Evolutionary conservation across 2,113 vertebrate species (phyloP), one percentile per base, ranked within the genome.

Genomic region (Brevimyrus niger): DNA sequence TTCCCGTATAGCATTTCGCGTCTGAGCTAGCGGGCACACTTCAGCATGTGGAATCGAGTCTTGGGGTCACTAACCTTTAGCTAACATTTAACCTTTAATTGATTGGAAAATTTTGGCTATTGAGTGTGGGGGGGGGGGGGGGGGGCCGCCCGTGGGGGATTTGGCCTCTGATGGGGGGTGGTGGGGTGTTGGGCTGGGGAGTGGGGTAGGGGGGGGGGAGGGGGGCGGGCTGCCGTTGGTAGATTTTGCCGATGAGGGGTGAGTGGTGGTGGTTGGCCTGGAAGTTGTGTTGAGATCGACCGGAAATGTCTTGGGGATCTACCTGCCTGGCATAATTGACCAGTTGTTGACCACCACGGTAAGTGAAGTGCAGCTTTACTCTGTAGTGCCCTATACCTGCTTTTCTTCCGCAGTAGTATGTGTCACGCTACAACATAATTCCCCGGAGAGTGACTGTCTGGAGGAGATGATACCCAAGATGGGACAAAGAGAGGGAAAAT

Each of bases 201-300:
- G n/a, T n/a, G n/a, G n/a, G n/a, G n/a, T n/a, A n/a, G n/a, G n/a
- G n/a, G n/a, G n/a, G n/a, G n/a, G n/a, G n/a, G n/a, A n/a, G n/a
- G n/a, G n/a, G n/a, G n/a, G n/a, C n/a, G n/a, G 27, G n/a, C 61
- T 13, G n/a, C 61, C n/a, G 10, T 69, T 27, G 9, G 61, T 69
- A 69, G n/a, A 69, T 69, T 69, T 69, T 82, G 88, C 58, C 35
- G 51, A 69, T 91, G 91, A 93, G 92, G 92, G 91, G 91, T 21
- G 93, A 21, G 21, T n/a, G 55, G 21, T n/a, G 21, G 55, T n/a
- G 23, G 19, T n/a, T 9, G 55, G 23, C n/a, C 55, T 61, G 55
- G 23, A 58, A n/a, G 89, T 83, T 27, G 9, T 65, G 58, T 65
- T 8, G n/a, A 0, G 9, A 11, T 27, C n/a, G n/a, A 65, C 61